Evolutionary conservation across 35 echinoderm and acorn worm genomes (phyloP), one percentile per base, ranked within the genome.

Genomic region (Ptychodera flava): DNA sequence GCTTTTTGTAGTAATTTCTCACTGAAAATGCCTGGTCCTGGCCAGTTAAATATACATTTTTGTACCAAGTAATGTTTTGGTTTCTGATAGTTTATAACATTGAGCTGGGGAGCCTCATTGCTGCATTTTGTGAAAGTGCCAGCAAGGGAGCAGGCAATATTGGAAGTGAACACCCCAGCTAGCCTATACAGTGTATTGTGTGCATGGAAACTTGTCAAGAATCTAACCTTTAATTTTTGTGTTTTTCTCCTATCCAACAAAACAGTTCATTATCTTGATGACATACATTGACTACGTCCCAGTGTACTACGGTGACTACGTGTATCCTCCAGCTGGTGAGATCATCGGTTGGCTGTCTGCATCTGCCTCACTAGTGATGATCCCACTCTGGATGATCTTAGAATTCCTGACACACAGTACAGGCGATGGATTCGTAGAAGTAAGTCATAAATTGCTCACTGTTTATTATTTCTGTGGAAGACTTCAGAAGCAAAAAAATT

Each of bases 261-360:
- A 33, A 22, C 89, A 97, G 94, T 91, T 91, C 36, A 97, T 97
- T 35, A 79, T 80, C 12, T 52, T 90, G 31, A 93, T 97, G 76
- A 88, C 88, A 30, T 34, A 93, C 29, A 35, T 83, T 15, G 81
- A 93, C 78, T 97, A 97, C 79, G 78, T 85, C 1, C 94, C 94
- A 0, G 94, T 97, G 0, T 93, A 90, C 83, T 97, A 93, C 64
- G 94, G 83, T 80, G 83, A 83, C 22, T 97, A 93, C 78, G 76
- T 84, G 16, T 97, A 97, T 79, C 94, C 94, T 22, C 78, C 38
- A 16, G 91, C 89, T 91, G 86, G 85, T 36, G 94, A 97, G 52
- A 83, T 81, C 28, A 22, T 97, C 0, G 94, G 94, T 30, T 97
- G 94, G 94, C 37, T 97, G 29, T 89, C 93, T 83, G 91, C 94